Base-by-base conservation (phyloP, 2,888 invertebrate genomes). In the Clunio marinus region DNA sequence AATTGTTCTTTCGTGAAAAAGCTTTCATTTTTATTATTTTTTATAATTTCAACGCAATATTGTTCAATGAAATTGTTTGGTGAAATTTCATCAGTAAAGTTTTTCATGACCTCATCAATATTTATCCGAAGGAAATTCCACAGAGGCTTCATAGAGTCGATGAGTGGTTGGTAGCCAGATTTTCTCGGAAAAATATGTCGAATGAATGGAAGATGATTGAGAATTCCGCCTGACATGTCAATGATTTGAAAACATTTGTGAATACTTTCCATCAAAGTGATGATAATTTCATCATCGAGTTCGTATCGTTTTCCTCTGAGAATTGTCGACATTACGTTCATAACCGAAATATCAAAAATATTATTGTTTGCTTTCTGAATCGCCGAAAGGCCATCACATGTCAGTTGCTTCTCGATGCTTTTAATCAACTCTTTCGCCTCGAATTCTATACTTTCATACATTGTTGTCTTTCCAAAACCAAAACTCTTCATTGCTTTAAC, bases 291-390 rank as follows among this genome's bases (percentile, higher is more conserved):
- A 72, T 89, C 86, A 32, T 83, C 80, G 60, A 85, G 80, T 41
- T 83, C 78, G 74, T 86, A 88, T 73, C 82, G 81, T 41, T 67
- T 32, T 13, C 51, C 87, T 60, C 88, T 88, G 63, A 87, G 81
- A 78, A 86, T 84, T 22, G 82, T 82, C 89, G 89, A 89, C 17
- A 88, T 74, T 0, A 85, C 82, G 75, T 89, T 89, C 70, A 88
- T 76, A 1, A 88, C 84, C 0, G 85, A 82, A 41, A 85, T 77
- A 69, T 86, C 84, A 46, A 88, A 82, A 1, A 81, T 76, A 8
- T 76, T 77, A 20, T 27, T 41, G 24, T 45, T 45, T 13, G 5
- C 8, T 2, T 17, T 22, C 70, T 82, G 81, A 71, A 86, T 81
- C 51, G 76, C 76, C 0, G 87, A 78, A 0, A 83, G 76, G 28